Base-by-base conservation (phyloP, 92 coral and sea anemone species). In the Epizoanthus rinbou region DNA sequence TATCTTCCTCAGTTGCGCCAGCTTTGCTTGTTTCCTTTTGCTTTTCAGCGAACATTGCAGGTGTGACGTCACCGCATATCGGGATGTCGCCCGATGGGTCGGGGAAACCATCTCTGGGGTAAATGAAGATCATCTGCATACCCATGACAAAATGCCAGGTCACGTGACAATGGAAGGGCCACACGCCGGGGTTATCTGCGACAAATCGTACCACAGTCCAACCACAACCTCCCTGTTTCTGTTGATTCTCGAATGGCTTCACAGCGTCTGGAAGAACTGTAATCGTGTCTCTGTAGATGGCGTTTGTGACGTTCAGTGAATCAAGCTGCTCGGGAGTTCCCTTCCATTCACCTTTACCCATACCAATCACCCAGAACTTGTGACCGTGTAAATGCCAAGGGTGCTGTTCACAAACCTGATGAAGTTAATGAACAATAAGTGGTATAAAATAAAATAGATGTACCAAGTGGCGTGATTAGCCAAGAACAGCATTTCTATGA, bases 301-400 rank as follows among this genome's bases (percentile, higher is more conserved):
- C 86, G 62, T 83, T 83, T 25, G 75, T 64, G 56, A 18, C 63
- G 69, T 71, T 75, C 19, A 83, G 81, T 72, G 86, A 83, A 11
- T 74, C 68, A 2, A 83, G n/a, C 71, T 83, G 86, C 35, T 71
- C 64, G 2, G 56, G 3, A 59, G 86, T 57, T 73, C 86, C 86
- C 17, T 57, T 69, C 87, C 87, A 84, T 1, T 47, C 60, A n/a
- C 87, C 87, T 2, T 47, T 74, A 37, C 87, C 87, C 87, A 84
- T 84, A 33, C 87, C 87, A 11, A 84, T 52, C 13, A 84, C 87
- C 87, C 87, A 84, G 82, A 84, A 84, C 43, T 74, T 58, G 82
- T 84, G 87, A 37, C 87, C 87, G 41, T 84, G 87, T 19, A 84
- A 53, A 59, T 84, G 87, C 87, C 87, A 84, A 24, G 87, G 87